phyloP scores from a whole-genome alignment of 2,113 vertebrate genomes.

The Albula glossodonta region DNA sequence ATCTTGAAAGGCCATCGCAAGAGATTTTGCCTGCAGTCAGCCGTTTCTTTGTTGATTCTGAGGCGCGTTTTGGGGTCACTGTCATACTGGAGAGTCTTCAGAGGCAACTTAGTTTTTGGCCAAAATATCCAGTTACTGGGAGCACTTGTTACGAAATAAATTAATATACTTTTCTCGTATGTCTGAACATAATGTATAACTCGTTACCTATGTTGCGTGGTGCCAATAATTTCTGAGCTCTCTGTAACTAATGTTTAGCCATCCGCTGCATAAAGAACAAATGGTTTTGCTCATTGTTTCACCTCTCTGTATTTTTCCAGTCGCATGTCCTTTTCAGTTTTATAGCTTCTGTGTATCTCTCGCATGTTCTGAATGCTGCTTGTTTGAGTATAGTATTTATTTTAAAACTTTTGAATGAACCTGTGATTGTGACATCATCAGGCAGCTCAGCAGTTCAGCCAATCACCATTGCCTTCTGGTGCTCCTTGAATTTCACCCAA shows the following conservation, averaged over 20 bases:
- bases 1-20: too few relatives aligned
- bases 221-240: too few relatives aligned
- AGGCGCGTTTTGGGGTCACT: too few relatives aligned
- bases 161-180: too few relatives aligned
- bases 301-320: background rate
- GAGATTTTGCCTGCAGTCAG: too few relatives aligned
- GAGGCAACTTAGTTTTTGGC: too few relatives aligned
- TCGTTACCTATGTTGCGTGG: too few relatives aligned
- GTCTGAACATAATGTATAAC: too few relatives aligned
- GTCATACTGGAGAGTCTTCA: too few relatives aligned
- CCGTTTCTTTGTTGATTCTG: too few relatives aligned
- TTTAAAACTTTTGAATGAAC: slow-evolving; percentile 36
- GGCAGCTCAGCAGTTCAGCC: slow-evolving; percentile 49
- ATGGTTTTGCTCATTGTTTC: background rate
- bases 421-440: slow-evolving; percentile 50
- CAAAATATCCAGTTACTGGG: too few relatives aligned
- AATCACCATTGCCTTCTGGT: slow-evolving; percentile 22
- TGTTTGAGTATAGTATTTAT: slow-evolving; percentile 30
- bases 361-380: background rate
- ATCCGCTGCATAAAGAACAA: background rate
- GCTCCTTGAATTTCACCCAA: background rate
- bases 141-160: too few relatives aligned
- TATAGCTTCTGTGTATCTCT: background rate
- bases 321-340: background rate
- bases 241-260: background rate